Conservation (phyloP, 1,140 invertebrate species). For the Akabosia matsudoensis region DNA sequence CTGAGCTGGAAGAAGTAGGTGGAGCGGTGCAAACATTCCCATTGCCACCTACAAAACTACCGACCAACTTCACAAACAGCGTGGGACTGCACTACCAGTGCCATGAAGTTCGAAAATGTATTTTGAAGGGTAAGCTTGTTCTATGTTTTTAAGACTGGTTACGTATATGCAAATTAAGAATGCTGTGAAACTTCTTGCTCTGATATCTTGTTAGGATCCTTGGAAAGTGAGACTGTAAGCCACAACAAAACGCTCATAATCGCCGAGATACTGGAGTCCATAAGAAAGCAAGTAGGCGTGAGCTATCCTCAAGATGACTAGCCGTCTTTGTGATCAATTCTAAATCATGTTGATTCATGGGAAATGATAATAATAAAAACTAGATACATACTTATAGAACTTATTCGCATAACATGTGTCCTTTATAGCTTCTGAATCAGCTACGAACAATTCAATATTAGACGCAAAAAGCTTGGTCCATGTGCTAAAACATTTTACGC, state of each 20-base stretch:
- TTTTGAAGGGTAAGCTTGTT: slow-evolving; percentile 57
- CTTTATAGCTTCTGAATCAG: no score
- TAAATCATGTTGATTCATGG: no score
- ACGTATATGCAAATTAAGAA: no score
- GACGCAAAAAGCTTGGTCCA: no score
- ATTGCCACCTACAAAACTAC: slow-evolving; percentile 55
- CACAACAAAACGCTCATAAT: slow-evolving; percentile 61
- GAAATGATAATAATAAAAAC: no score
- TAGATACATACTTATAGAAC: no score
- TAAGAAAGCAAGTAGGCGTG: slow-evolving; percentile 67
- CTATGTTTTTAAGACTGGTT: no score
- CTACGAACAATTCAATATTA: no score
- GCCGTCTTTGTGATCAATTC: no score
- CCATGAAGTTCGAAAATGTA: slow-evolving; percentile 64
- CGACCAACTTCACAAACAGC: slow-evolving; percentile 64
- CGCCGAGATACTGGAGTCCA: slow-evolving; percentile 63
- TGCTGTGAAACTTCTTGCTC: no score
- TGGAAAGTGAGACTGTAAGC: slow-evolving; percentile 60
- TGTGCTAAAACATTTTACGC: no score
- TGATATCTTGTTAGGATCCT: slow-evolving; percentile 54
- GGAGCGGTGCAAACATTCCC: slow-evolving; percentile 53
- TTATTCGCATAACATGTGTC: no score
- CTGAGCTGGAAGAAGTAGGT: slow-evolving; percentile 48
- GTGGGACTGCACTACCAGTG: slow-evolving; percentile 69
- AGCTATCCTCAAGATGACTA: slow-evolving; percentile 57